Percentiles rank a stretch among this genome's conserved stretches.
Conservation (phyloP, 2,888 invertebrate genomes). For the Melitaea athalia region DNA sequence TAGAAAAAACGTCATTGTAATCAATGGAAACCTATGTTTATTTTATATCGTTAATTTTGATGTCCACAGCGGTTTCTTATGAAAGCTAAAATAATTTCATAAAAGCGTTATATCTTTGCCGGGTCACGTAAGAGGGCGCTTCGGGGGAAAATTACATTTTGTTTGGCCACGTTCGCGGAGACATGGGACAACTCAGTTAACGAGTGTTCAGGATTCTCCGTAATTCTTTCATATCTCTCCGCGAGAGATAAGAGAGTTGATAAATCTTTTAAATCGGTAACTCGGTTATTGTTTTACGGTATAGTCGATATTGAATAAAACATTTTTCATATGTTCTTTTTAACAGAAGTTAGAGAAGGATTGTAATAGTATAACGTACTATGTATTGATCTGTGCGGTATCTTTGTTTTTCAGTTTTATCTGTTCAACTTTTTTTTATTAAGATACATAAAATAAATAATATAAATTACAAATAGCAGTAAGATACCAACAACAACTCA, state of each 20-base stretch:
- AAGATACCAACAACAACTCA: too few relatives aligned
- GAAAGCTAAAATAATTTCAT: conserved; percentile 79
- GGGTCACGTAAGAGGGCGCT: conserved; percentile 80
- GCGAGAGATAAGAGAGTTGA: conserved; percentile 47
- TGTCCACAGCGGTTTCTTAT: conserved; percentile 68
- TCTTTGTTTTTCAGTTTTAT: neutral
- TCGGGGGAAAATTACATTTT: conserved; percentile 80
- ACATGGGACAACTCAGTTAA: conserved; percentile 78
- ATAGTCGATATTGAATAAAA: conserved; percentile 39
- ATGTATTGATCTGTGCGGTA: neutral
- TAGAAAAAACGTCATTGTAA: neutral
- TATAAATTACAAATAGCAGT: too few relatives aligned
- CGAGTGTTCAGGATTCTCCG: conserved; percentile 74
- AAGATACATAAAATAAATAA: too few relatives aligned
- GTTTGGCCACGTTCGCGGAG: conserved; percentile 75
- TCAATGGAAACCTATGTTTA: conserved; percentile 10
- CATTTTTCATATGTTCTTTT: conserved; percentile 28
- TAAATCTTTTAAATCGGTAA: conserved; percentile 45
- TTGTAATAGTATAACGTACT: neutral
- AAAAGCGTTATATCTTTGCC: conserved; percentile 78
- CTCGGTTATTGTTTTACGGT: conserved; percentile 43
- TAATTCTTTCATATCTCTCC: conserved; percentile 72
- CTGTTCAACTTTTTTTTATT: too few relatives aligned
- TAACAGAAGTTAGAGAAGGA: conserved; percentile 12
- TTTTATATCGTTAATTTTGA: conserved; percentile 58